Conservation (phyloP, 1,140 invertebrate genomes). For the Aphidius ervi region DNA sequence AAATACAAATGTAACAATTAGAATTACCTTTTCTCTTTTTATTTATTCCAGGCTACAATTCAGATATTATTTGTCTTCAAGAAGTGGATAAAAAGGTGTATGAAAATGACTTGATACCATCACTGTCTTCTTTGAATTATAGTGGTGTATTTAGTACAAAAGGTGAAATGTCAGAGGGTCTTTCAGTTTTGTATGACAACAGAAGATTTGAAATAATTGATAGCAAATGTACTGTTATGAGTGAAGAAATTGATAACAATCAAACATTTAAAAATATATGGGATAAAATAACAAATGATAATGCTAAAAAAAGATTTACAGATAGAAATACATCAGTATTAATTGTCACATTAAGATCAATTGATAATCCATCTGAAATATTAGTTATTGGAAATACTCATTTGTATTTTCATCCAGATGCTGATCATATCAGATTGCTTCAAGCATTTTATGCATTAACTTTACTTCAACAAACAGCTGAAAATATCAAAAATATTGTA, state of each 20-base stretch:
- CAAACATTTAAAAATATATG: slow-evolving; percentile 57
- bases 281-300: slow-evolving; percentile 60
- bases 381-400: slow-evolving; percentile 84
- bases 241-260: slow-evolving; percentile 56
- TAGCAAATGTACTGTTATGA: slow-evolving; percentile 48
- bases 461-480: slow-evolving; percentile 57
- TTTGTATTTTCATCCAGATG: slow-evolving; percentile 86
- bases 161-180: slow-evolving; percentile 72
- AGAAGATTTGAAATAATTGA: slow-evolving; percentile 57
- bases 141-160: slow-evolving; percentile 66
- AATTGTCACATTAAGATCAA: slow-evolving; percentile 59
- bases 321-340: slow-evolving; percentile 62
- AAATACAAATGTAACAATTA: not conserved
- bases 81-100: slow-evolving; percentile 85
- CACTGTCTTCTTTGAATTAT: slow-evolving; percentile 57
- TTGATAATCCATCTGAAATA: slow-evolving; percentile 58
- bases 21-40: too few relatives aligned
- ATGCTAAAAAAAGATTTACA: slow-evolving; percentile 59
- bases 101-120: slow-evolving; percentile 63
- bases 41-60: slow-evolving; percentile 69
- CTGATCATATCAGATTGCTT: slow-evolving; percentile 80
- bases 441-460: slow-evolving; percentile 64
- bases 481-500: slow-evolving; percentile 48
- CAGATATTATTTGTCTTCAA: slow-evolving; percentile 87
- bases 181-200: slow-evolving; percentile 72